A percentile compares a stretch with the other conserved stretches of the same genome.
Evolutionary conservation across 2,797 vertebrate genomes (phyloP).

Genomic region (Poecilia velifera): DNA sequence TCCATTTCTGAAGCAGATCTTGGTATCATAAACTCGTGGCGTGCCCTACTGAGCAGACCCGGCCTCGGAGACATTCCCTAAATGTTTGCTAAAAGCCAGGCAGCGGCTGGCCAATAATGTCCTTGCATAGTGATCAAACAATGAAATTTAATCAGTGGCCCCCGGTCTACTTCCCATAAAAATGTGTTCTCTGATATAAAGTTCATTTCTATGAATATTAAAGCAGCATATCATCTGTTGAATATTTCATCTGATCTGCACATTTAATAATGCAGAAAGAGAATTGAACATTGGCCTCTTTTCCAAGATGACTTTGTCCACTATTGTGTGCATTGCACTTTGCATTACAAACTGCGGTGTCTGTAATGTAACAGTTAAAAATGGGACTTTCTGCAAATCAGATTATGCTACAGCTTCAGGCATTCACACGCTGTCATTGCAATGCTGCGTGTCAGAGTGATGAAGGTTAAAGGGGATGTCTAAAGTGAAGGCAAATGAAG

Average conservation of each 20-base stretch:
- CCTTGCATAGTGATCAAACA: conserved; percentile 81
- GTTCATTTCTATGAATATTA: conserved; percentile 88
- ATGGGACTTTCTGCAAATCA: conserved; percentile 25
- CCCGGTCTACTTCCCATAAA: conserved; percentile 79
- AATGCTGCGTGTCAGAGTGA: conserved; percentile 32
- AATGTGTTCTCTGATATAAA: conserved; percentile 84
- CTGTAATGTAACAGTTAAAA: conserved; percentile 58
- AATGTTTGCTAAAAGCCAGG: conserved; percentile 71
- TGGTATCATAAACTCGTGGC: conserved; percentile 46
- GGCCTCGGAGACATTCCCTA: conserved; percentile 48
- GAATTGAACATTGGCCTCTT: conserved; percentile 72
- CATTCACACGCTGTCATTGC: conserved; percentile 28
- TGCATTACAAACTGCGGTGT: conserved; percentile 57
- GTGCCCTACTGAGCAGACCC: conserved; percentile 32
- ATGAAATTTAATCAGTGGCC: conserved; percentile 83
- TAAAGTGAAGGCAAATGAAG: conserved; percentile 23
- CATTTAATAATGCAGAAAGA: conserved; percentile 84
- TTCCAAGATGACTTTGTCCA: conserved; percentile 68
- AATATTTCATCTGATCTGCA: conserved; percentile 84
- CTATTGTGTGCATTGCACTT: conserved; percentile 60
- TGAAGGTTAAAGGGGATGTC: conserved; percentile 44
- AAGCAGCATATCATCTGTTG: conserved; percentile 81
- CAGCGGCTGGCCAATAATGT: conserved; percentile 67
- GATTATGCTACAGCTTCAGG: conserved; percentile 40
- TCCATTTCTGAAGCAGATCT: conserved; percentile 31